phyloP scores from a whole-genome alignment of 2,888 invertebrate species.

The Cheilosia impressa region DNA sequence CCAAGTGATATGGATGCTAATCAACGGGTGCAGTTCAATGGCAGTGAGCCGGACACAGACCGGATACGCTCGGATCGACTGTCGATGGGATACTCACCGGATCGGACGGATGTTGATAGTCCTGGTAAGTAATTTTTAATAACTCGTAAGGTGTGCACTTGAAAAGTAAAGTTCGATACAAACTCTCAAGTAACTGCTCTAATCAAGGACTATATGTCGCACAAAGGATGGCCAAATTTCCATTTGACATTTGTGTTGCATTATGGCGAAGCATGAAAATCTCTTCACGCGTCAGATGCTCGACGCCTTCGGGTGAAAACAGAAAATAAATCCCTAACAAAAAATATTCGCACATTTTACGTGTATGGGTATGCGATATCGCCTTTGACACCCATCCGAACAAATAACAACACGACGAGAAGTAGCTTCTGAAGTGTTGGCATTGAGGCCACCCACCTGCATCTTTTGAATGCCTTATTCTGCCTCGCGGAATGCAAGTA shows the following conservation, averaged over 20 bases:
- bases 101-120: constrained; percentile 83
- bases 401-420: constrained; percentile 49
- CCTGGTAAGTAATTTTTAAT: constrained; percentile 81
- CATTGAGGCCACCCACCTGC: constrained; percentile 51
- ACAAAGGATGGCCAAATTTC: not conserved
- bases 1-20: constrained; percentile 83
- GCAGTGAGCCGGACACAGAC: constrained; percentile 83
- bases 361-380: constrained; percentile 19
- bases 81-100: constrained; percentile 83
- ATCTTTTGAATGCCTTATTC: constrained; percentile 9
- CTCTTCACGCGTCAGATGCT: constrained; percentile 1
- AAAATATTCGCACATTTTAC: not conserved
- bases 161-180: too few relatives aligned
- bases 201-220: too few relatives aligned
- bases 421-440: constrained; percentile 68
- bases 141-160: too few relatives aligned
- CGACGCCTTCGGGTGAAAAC: constrained; percentile 16
- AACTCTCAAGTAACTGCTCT: too few relatives aligned
- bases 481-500: constrained; percentile 21
- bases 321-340: not conserved
- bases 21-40: constrained; percentile 79
- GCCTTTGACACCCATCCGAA: constrained; percentile 53
- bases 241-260: constrained; percentile 37
- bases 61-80: constrained; percentile 83
- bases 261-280: constrained; percentile 21